Evolutionary conservation across 2,113 vertebrate species (phyloP).

Genomic region (Phasianus colchicus): DNA sequence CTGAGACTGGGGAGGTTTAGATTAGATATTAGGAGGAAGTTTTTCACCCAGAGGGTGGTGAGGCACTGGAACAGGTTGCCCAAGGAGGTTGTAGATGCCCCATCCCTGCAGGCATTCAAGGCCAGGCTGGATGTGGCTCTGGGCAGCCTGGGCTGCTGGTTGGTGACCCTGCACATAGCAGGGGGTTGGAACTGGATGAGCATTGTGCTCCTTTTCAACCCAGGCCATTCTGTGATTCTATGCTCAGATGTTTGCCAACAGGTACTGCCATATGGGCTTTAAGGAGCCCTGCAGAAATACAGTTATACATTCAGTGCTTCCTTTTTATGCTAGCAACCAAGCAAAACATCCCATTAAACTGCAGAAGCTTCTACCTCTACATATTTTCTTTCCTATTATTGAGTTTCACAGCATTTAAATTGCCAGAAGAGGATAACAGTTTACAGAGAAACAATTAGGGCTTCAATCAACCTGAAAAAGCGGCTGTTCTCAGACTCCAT

Average conservation of each 20-base stretch:
- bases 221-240: too few species aligned
- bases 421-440: neutral
- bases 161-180: too few species aligned
- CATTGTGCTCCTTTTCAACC: too few species aligned
- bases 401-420: neutral
- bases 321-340: neutral
- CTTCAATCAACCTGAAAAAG: slow-evolving; percentile 89
- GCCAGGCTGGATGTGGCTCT: too few species aligned
- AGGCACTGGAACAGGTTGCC: too few species aligned
- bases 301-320: neutral
- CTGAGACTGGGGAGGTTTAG: too few species aligned
- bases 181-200: too few species aligned
- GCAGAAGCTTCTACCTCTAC: neutral
- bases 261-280: neutral
- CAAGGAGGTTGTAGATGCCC: too few species aligned
- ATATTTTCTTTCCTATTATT: neutral
- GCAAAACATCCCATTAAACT: neutral
- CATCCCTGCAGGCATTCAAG: too few species aligned
- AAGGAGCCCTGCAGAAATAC: neutral
- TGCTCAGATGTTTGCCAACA: neutral
- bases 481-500: slow-evolving; percentile 90
- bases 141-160: too few species aligned
- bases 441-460: neutral
- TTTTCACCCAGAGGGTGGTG: too few species aligned
- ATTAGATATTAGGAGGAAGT: too few species aligned